Percentiles rank a stretch among this genome's conserved stretches.
phyloP scores from a whole-genome alignment of 2,888 invertebrate genomes.

The Chromoteleia sp. region DNA sequence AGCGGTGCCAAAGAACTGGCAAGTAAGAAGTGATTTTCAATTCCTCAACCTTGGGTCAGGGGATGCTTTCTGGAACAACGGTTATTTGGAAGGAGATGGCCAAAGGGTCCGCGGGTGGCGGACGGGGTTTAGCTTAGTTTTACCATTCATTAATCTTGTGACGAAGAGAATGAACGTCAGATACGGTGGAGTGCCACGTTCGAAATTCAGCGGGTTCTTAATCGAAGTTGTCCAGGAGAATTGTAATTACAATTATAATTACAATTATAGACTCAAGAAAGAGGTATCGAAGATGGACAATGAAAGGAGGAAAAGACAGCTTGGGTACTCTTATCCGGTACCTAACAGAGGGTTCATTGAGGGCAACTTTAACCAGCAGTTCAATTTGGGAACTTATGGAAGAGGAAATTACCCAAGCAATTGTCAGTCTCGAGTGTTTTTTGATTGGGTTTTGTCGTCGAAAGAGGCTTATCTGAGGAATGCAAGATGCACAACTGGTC shows the following conservation, averaged over 20 bases:
- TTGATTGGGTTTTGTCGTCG: slow-evolving; percentile 77
- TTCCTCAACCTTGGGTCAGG: slow-evolving; percentile 86
- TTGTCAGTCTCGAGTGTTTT: slow-evolving; percentile 75
- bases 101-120: slow-evolving; percentile 87
- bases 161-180: slow-evolving; percentile 84
- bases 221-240: slow-evolving; percentile 87
- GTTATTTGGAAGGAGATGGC: slow-evolving; percentile 87
- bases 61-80: slow-evolving; percentile 84
- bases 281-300: slow-evolving; percentile 36
- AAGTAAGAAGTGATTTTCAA: too few relatives aligned
- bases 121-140: slow-evolving; percentile 82
- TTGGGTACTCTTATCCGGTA: slow-evolving; percentile 75
- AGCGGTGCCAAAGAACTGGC: too few relatives aligned
- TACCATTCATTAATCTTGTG: slow-evolving; percentile 73
- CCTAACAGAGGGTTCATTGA: slow-evolving; percentile 47
- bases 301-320: slow-evolving; percentile 68
- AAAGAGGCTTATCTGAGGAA: slow-evolving; percentile 75
- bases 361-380: slow-evolving; percentile 25
- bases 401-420: slow-evolving; percentile 50
- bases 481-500: slow-evolving; percentile 69
- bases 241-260: slow-evolving; percentile 82
- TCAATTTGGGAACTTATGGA: slow-evolving; percentile 21
- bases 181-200: slow-evolving; percentile 83
- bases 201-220: slow-evolving; percentile 85
- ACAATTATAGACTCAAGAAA: slow-evolving; percentile 69